A percentile compares a stretch with the other conserved stretches of the same genome.
These are phyloP conservation scores for Sebastes steindachneri DNA, from an alignment of 2,797 vertebrate genomes.

Conservation along the genomic window DNA sequence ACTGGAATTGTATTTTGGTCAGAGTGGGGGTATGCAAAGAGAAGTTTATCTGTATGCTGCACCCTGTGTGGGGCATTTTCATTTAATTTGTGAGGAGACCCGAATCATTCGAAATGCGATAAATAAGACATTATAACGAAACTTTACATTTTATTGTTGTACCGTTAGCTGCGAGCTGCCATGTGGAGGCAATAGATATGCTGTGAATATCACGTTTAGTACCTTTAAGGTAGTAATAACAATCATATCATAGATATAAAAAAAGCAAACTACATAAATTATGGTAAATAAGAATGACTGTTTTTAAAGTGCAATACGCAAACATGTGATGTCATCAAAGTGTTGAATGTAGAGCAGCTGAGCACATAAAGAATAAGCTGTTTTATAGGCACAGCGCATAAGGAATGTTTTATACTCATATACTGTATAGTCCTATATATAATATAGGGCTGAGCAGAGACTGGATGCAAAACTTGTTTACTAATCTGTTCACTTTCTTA, in stretches of 20 bases:
- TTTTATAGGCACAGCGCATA: not conserved
- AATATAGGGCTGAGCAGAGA: not conserved
- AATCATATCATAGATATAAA: not conserved
- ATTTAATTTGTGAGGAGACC: not conserved
- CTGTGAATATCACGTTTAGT: not conserved
- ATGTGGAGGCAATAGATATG: not conserved
- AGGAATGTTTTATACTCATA: constrained; percentile 8
- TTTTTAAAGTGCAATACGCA: not conserved
- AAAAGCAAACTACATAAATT: not conserved
- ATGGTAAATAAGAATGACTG: not conserved
- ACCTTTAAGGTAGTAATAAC: not conserved
- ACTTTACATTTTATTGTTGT: no score
- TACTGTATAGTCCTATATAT: not conserved
- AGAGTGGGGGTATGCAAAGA: not conserved
- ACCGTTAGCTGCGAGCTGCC: no score
- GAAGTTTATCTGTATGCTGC: not conserved
- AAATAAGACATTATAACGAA: not conserved
- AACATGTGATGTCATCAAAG: not conserved
- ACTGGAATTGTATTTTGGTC: not conserved
- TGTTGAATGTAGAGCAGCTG: not conserved
- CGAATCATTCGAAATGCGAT: not conserved
- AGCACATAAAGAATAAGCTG: not conserved
- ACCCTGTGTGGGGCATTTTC: not conserved
- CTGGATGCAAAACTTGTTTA: not conserved
- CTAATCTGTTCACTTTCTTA: not conserved